Percentiles rank a stretch among this genome's conserved stretches.
Conservation (phyloP, 1,140 invertebrate species). For the Rhyzopertha dominica region DNA sequence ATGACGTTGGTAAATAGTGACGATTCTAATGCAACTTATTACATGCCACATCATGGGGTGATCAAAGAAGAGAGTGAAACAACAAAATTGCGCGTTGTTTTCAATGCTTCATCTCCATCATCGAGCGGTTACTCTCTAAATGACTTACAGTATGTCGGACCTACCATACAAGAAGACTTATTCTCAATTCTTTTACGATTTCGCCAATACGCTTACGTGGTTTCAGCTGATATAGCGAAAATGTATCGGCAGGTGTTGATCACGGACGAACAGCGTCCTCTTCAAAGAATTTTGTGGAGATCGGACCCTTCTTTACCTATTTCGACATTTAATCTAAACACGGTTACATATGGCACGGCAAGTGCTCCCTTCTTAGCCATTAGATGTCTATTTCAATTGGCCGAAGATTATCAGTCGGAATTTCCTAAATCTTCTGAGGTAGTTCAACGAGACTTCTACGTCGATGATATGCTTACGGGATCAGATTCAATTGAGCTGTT, state of each 20-base stretch:
- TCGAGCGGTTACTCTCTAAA: conserved; percentile 28
- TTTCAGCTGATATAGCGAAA: conserved; percentile 38
- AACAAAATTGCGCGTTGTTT: conserved; percentile 39
- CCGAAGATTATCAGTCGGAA: too few relatives aligned
- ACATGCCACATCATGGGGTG: conserved; percentile 46
- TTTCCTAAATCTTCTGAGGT: too few relatives aligned
- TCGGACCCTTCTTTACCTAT: neutral
- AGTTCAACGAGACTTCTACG: too few relatives aligned
- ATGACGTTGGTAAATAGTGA: conserved; percentile 8
- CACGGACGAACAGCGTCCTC: conserved; percentile 29
- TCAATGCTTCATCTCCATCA: conserved; percentile 36
- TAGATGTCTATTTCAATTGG: conserved; percentile 12
- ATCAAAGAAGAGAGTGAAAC: conserved; percentile 32
- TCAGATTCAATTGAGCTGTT: too few relatives aligned
- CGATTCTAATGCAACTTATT: conserved; percentile 20
- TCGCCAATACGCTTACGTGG: too few relatives aligned
- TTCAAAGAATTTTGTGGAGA: conserved; percentile 45
- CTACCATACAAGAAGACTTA: conserved; percentile 32
- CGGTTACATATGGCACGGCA: conserved; percentile 30
- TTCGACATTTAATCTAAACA: conserved; percentile 19
- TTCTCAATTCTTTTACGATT: too few relatives aligned
- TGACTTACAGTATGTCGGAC: conserved; percentile 23
- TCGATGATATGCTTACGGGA: too few relatives aligned
- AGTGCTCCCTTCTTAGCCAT: conserved; percentile 27
- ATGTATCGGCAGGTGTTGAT: conserved; percentile 44